Percentiles rank a stretch among this genome's conserved stretches.
Evolutionary conservation across 2,797 vertebrate genomes (phyloP).

Genomic region (Cyprinodon diabolis): DNA sequence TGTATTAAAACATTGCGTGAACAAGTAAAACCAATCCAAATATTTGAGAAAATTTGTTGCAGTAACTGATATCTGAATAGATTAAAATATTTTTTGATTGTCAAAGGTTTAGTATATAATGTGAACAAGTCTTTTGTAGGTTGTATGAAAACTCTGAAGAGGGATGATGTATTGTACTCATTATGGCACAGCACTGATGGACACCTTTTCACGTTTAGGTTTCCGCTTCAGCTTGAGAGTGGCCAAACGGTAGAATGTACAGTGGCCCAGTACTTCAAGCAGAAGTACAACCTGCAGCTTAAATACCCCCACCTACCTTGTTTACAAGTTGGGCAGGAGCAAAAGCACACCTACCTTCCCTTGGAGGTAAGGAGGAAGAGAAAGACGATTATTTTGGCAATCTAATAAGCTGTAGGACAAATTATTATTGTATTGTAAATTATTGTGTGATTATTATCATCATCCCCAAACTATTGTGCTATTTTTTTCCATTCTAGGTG

Average conservation of each 20-base stretch:
- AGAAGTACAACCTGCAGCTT: conserved; percentile 98
- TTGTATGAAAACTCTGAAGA: not conserved
- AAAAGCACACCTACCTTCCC: conserved; percentile 99
- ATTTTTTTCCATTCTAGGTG: conserved; percentile 79
- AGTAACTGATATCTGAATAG: not conserved
- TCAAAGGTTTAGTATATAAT: not conserved
- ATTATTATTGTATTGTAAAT: not conserved
- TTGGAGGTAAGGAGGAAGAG: conserved; percentile 88
- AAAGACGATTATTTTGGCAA: not conserved
- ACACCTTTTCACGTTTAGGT: conserved; percentile 76
- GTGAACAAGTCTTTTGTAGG: not conserved
- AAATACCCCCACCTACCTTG: conserved; percentile 99
- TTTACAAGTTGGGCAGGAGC: conserved; percentile 98
- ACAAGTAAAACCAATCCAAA: not conserved
- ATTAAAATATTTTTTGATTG: not conserved
- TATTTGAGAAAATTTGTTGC: not conserved
- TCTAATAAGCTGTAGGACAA: not conserved
- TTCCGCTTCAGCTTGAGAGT: conserved; percentile 96
- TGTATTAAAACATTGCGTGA: not conserved
- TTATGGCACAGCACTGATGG: not conserved
- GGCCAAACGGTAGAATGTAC: conserved; percentile 99
- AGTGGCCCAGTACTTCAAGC: conserved; percentile 99
- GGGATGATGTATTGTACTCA: not conserved
- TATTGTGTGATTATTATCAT: not conserved
- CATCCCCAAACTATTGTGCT: not conserved